Conservation (phyloP, 2,888 invertebrate species). For the Xestia rhomboidea region DNA sequence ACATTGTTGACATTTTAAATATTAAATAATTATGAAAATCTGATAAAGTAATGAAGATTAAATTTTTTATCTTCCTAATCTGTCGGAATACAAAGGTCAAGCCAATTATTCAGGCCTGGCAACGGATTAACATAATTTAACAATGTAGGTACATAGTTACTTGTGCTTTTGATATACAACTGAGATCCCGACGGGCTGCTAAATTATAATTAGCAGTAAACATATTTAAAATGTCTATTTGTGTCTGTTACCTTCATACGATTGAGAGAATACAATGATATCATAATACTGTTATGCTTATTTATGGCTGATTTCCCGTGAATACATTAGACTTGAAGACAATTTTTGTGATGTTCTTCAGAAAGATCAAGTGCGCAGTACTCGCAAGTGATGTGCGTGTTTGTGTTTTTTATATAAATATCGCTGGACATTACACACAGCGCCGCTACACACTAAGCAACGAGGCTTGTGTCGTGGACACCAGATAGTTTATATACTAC, state of each 20-base stretch:
- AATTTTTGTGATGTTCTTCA: not conserved
- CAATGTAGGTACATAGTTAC: not conserved
- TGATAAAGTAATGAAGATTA: slow-evolving; percentile 34
- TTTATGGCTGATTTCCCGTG: not conserved
- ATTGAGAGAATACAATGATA: slow-evolving; percentile 5
- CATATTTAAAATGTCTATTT: slow-evolving; percentile 18
- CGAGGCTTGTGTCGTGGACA: no score
- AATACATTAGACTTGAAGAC: not conserved
- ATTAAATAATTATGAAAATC: slow-evolving; percentile 50
- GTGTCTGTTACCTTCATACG: not conserved
- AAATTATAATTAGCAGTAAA: slow-evolving; percentile 24
- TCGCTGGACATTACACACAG: no score
- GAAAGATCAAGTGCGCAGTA: not conserved
- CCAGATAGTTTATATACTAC: no score
- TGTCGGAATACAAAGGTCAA: slow-evolving; percentile 27
- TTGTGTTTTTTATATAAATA: no score
- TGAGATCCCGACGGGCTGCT: slow-evolving; percentile 1
- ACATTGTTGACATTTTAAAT: slow-evolving; percentile 16
- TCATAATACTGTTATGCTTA: not conserved
- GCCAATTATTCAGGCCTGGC: slow-evolving; percentile 54
- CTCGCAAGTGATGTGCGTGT: not conserved
- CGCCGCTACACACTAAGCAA: no score
- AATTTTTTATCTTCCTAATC: slow-evolving; percentile 31
- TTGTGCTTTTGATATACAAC: not conserved
- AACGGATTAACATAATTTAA: slow-evolving; percentile 34